Evolutionary conservation across 1,140 invertebrate genomes (phyloP).

Genomic region (Branchinecta lindahli): DNA sequence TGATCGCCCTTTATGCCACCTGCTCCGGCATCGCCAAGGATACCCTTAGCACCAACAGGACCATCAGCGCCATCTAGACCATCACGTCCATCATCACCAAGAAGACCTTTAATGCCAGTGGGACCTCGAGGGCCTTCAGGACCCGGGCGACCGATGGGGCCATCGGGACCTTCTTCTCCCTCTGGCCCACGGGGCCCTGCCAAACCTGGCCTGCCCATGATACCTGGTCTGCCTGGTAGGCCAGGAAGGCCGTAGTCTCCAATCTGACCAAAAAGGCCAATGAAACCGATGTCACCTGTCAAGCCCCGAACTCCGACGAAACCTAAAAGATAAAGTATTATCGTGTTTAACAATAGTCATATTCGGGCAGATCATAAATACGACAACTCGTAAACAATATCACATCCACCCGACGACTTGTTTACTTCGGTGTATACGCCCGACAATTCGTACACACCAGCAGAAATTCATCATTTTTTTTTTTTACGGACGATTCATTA

Average conservation of each 20-base stretch:
- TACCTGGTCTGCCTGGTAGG: conserved; percentile 25
- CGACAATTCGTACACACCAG: no score
- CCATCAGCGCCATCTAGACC: neutral
- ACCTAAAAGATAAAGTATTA: conserved; percentile 14
- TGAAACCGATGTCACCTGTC: conserved; percentile 28
- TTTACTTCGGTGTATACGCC: no score
- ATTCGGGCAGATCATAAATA: no score
- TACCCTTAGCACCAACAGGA: neutral
- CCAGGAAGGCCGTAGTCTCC: conserved; percentile 23
- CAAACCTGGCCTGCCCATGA: conserved; percentile 20
- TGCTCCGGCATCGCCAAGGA: neutral
- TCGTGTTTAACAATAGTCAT: conserved; percentile 10
- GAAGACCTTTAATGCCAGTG: neutral
- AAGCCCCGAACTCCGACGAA: conserved; percentile 22
- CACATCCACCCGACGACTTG: no score
- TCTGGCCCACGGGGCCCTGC: conserved; percentile 21
- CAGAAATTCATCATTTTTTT: no score
- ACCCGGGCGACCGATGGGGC: neutral
- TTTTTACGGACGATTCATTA: no score
- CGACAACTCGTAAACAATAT: no score
- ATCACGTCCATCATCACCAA: conserved; percentile 12
- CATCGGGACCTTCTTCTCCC: neutral
- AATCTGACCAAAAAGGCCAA: conserved; percentile 21
- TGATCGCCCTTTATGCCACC: neutral
- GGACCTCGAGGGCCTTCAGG: neutral